Conservation (phyloP, 2,797 vertebrate species). For the Pteropus rufus region DNA sequence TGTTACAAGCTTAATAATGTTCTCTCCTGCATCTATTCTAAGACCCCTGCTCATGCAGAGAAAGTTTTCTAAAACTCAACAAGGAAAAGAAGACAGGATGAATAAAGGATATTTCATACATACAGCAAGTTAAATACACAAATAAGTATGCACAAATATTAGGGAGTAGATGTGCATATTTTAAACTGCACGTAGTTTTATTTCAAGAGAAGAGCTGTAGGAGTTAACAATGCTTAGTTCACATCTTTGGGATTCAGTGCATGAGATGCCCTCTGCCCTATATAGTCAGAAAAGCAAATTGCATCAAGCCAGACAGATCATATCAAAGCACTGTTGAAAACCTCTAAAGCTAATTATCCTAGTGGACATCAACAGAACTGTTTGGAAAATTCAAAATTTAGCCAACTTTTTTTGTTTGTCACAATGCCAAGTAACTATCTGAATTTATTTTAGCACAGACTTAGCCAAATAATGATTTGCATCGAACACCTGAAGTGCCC, state of each 20-base stretch:
- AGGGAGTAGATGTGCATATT: neutral
- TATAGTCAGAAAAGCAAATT: neutral
- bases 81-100: constrained; percentile 27
- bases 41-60: neutral
- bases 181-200: neutral
- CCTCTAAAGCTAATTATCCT: constrained; percentile 30
- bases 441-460: neutral
- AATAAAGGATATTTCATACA: neutral
- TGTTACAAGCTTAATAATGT: neutral
- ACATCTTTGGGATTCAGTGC: neutral
- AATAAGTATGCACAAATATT: neutral
- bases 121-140: constrained; percentile 15
- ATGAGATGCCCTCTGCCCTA: neutral
- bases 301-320: neutral
- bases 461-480: constrained; percentile 14
- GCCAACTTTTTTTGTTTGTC: constrained; percentile 7
- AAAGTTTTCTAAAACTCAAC: constrained; percentile 14
- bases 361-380: neutral
- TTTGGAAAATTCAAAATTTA: neutral
- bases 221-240: neutral
- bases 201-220: neutral
- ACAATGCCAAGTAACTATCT: constrained; percentile 9
- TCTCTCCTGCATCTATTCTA: constrained; percentile 1
- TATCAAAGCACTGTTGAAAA: neutral
- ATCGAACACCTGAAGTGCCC: constrained; percentile 33